Base-by-base conservation (phyloP, 2,797 vertebrate genomes). In the Microhierax caerulescens region DNA sequence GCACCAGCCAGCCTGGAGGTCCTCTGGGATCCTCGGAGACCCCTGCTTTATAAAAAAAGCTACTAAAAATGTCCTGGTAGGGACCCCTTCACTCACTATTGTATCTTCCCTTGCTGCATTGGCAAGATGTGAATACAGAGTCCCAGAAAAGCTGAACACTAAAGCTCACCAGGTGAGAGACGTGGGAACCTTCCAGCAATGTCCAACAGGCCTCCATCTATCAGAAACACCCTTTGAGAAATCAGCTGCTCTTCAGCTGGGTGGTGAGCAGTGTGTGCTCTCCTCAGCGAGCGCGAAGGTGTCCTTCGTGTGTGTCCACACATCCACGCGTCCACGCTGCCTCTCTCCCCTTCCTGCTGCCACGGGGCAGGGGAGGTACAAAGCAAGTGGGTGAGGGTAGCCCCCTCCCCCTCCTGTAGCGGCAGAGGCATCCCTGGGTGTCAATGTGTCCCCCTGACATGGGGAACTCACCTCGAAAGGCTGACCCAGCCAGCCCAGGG, bases 311-410 rank as follows among this genome's bases (percentile, higher is more conserved):
- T 28, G 70, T 12, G 25, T 10, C 74, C 43, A n/a, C 54, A 32
- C 4, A 0, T 47, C 28, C 34, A 3, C 19, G 2, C 4, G 0
- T 47, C 28, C 37, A 3, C 19, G 2, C 11, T 11, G 22, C 47
- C 12, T 45, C n/a, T 41, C 17, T 5, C 30, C 43, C 18, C 13
- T 25, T 41, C 41, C 68, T 22, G 24, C 41, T 13, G 34, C 73
- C 30, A 6, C 1, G 1, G 50, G 87, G 22, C 37, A 20, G 25
- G 8, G 43, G 15, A 48, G 28, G 13, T 10, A 25, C 27, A 23
- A 23, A 43, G 30, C 25, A 45, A 8, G 36, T 1, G 14, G 41
- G 6, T 12, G 43, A 73, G n/a, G 25, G 65, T 50, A 56, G 34
- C 37, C 8, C 43, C 39, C 21, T 59, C 54, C n/a, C 45, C 80